phyloP scores from a whole-genome alignment of 2,888 invertebrate species.

The Drosophila hamatofila region DNA sequence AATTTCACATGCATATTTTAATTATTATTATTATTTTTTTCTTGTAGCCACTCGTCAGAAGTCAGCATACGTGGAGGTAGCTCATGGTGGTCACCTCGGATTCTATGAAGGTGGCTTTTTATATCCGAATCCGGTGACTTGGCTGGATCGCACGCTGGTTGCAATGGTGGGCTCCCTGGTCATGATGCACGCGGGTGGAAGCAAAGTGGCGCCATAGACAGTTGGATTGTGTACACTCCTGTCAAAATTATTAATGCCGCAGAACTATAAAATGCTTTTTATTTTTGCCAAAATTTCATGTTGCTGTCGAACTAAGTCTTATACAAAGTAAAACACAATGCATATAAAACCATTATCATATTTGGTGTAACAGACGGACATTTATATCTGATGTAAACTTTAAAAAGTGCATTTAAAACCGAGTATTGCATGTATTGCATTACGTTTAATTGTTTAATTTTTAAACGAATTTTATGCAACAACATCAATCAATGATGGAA shows the following conservation, averaged over 20 bases:
- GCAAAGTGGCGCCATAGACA: conserved; percentile 58
- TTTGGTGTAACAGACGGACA: conserved; percentile 46
- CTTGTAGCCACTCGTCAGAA: conserved; percentile 88
- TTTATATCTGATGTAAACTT: conserved; percentile 64
- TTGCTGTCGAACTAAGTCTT: conserved; percentile 54
- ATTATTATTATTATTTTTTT: conserved; percentile 7
- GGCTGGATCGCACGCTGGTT: conserved; percentile 96
- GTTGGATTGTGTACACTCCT: background rate
- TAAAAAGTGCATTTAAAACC: conserved; percentile 74
- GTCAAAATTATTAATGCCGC: conserved; percentile 29
- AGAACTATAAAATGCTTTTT: conserved; percentile 44
- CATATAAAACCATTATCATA: conserved; percentile 32
- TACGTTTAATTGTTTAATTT: conserved; percentile 37
- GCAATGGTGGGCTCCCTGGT: conserved; percentile 91
- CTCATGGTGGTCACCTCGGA: conserved; percentile 97
- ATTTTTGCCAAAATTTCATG: conserved; percentile 67
- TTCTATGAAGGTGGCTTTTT: conserved; percentile 96
- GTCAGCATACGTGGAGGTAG: conserved; percentile 91
- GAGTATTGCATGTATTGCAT: conserved; percentile 47
- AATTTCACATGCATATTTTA: background rate
- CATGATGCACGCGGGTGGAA: conserved; percentile 78
- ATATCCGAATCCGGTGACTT: conserved; percentile 95
- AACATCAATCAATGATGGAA: conserved; percentile 10
- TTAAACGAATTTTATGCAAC: conserved; percentile 23
- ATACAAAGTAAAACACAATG: conserved; percentile 43